Evolutionary conservation across 1,140 invertebrate genomes (phyloP).

Genomic region (Helicoverpa armigera): DNA sequence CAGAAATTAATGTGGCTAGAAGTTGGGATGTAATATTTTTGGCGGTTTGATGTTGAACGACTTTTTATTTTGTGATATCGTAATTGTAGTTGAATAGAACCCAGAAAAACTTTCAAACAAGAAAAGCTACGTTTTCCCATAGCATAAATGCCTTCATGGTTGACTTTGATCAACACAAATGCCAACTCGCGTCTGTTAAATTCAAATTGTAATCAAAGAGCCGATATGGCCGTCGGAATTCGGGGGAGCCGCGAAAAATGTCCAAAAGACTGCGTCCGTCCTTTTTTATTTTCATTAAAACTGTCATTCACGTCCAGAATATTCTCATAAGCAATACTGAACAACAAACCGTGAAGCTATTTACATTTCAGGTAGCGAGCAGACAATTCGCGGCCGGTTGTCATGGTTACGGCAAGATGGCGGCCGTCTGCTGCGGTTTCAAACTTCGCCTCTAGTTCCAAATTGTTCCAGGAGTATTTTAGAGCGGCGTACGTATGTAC

Average conservation of each 20-base stretch:
- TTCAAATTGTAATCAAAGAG: no score
- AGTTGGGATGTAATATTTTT: background rate
- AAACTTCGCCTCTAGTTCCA: slow-evolving; percentile 83
- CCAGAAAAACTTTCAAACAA: no score
- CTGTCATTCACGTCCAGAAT: slow-evolving; percentile 4
- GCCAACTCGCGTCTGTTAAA: no score
- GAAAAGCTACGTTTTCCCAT: no score
- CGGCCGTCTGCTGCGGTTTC: slow-evolving; percentile 80
- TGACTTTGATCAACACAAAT: no score
- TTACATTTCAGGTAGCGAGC: slow-evolving; percentile 80
- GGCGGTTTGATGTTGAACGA: background rate
- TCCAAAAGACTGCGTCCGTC: background rate
- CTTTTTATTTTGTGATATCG: no score
- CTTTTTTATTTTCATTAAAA: background rate
- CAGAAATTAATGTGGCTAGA: background rate
- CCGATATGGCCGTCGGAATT: no score
- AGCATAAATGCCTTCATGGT: no score
- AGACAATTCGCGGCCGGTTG: slow-evolving; percentile 83
- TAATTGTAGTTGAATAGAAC: no score
- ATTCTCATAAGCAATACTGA: slow-evolving; percentile 61
- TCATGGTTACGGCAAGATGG: slow-evolving; percentile 83
- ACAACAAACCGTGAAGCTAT: slow-evolving; percentile 77
- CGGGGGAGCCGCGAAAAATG: no score
- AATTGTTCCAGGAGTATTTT: slow-evolving; percentile 84
- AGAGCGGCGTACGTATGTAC: slow-evolving; percentile 81